Base-by-base conservation (phyloP, 2,888 invertebrate genomes). In the Drosophila eohydei region DNA sequence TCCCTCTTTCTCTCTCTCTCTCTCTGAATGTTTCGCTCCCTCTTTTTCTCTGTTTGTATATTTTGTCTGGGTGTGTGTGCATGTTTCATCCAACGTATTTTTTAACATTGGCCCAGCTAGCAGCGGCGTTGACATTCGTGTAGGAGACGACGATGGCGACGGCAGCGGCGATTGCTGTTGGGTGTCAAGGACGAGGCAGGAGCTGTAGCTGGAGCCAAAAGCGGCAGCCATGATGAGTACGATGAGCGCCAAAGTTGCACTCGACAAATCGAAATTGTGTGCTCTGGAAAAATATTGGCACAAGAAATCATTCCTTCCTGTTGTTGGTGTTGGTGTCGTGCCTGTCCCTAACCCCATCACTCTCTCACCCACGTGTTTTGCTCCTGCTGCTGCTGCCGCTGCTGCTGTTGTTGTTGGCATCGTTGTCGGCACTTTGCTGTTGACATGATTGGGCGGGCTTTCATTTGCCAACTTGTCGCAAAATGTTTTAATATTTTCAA, bases 241-340 rank as follows among this genome's bases (percentile, higher is more conserved):
- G 89, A 80, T 88, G 89, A 89, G 89, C 87, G 81, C 80, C 89
- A 89, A 88, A 87, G 88, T 86, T 88, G 88, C 91, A 91, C 92
- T 91, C 92, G 91, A 91, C 92, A 91, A 91, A 92, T 91, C 91
- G 91, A 91, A 92, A 92, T 92, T 92, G 92, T 92, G 92, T 92
- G 87, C 91, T 88, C 90, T 92, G 90, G 89, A 83, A 92, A 92
- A 92, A 92, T 92, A 92, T 92, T 92, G 92, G 92, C 92, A 91
- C 89, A 92, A 92, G 91, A 91, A 92, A 92, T 92, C 91, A 91
- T 91, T 91, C 90, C 90, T 91, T 92, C 92, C 91, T 91, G 91
- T 89, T 91, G 85, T 84, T 48, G 48, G 48, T 30, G 48, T 3
- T 46, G 46, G 48, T 48, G 48, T 81, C 79, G 82, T 81, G 78